A percentile compares a stretch with the other conserved stretches of the same genome.
Conservation (phyloP, 2,797 vertebrate genomes). For the Gobio occitaniae region DNA sequence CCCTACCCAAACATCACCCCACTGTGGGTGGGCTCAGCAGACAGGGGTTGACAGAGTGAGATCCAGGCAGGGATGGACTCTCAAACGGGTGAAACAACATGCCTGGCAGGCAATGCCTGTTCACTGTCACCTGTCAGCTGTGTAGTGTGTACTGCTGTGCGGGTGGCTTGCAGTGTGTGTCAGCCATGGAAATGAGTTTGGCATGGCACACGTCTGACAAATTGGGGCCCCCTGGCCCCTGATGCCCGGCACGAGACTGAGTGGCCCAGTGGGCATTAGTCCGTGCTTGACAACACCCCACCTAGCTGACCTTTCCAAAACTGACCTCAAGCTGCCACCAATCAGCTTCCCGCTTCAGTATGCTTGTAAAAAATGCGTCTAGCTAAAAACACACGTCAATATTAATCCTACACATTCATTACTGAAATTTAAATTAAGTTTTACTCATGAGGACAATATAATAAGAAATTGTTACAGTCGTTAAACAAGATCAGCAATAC, state of each 20-base stretch:
- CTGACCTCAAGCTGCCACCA: slow-evolving; percentile 77
- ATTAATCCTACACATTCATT: neutral
- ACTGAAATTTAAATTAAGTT: neutral
- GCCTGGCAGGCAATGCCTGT: slow-evolving; percentile 76
- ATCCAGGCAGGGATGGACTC: slow-evolving; percentile 55
- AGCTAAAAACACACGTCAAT: neutral
- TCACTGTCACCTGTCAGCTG: slow-evolving; percentile 76
- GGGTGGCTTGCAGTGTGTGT: slow-evolving; percentile 51
- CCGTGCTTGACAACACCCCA: slow-evolving; percentile 78
- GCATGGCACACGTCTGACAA: slow-evolving; percentile 77
- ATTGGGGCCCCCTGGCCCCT: slow-evolving; percentile 65
- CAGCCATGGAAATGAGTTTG: slow-evolving; percentile 60
- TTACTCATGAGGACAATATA: neutral
- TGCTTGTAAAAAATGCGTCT: slow-evolving; percentile 63
- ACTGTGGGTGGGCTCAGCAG: slow-evolving; percentile 35
- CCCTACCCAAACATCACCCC: slow-evolving; percentile 15
- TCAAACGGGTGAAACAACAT: slow-evolving; percentile 65
- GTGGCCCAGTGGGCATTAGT: slow-evolving; percentile 71
- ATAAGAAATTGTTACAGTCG: neutral
- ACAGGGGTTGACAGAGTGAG: slow-evolving; percentile 43
- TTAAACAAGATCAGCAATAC: neutral
- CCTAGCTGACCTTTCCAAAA: slow-evolving; percentile 82
- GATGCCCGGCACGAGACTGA: slow-evolving; percentile 69
- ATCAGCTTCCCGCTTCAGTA: slow-evolving; percentile 74
- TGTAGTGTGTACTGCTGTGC: slow-evolving; percentile 68